Evolutionary conservation across 2,797 vertebrate species (phyloP).

Genomic region (Oophaga sylvatica): DNA sequence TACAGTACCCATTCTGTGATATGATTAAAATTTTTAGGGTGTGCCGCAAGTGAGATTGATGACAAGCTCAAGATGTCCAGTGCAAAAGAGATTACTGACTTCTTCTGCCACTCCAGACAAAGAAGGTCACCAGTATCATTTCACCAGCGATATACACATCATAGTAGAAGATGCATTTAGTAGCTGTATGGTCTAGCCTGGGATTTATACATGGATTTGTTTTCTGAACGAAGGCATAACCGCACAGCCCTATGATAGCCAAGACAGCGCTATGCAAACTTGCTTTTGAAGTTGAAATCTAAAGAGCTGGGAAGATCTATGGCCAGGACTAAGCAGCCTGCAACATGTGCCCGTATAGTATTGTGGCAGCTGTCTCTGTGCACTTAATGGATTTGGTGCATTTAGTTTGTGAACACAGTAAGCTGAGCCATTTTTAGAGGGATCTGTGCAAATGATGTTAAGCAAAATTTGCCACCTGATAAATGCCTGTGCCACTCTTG

Average conservation of each 20-base stretch:
- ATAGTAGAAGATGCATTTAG: slow-evolving; percentile 54
- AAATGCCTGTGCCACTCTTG: slow-evolving; percentile 53
- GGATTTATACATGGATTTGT: slow-evolving; percentile 57
- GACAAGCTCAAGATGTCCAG: not conserved
- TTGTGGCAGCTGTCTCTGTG: slow-evolving; percentile 48
- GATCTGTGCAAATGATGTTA: slow-evolving; percentile 44
- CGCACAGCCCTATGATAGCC: slow-evolving; percentile 10
- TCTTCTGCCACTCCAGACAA: slow-evolving; percentile 19
- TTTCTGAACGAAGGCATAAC: slow-evolving; percentile 38
- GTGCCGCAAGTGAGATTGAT: not conserved
- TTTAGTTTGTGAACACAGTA: slow-evolving; percentile 36
- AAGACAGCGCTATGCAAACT: slow-evolving; percentile 39
- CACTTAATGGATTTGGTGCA: slow-evolving; percentile 45
- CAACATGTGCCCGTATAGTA: slow-evolving; percentile 48
- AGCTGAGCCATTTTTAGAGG: slow-evolving; percentile 32
- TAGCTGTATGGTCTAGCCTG: slow-evolving; percentile 24
- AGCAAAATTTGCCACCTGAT: slow-evolving; percentile 38
- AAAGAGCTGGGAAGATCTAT: slow-evolving; percentile 52
- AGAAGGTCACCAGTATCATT: slow-evolving; percentile 49
- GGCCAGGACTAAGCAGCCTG: slow-evolving; percentile 32
- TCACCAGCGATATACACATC: slow-evolving; percentile 53
- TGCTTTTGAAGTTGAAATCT: slow-evolving; percentile 59
- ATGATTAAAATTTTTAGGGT: not conserved
- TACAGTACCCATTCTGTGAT: not conserved
- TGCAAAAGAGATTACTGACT: not conserved